phyloP scores from a whole-genome alignment of 2,888 invertebrate species.

The Xestia xanthographa region DNA sequence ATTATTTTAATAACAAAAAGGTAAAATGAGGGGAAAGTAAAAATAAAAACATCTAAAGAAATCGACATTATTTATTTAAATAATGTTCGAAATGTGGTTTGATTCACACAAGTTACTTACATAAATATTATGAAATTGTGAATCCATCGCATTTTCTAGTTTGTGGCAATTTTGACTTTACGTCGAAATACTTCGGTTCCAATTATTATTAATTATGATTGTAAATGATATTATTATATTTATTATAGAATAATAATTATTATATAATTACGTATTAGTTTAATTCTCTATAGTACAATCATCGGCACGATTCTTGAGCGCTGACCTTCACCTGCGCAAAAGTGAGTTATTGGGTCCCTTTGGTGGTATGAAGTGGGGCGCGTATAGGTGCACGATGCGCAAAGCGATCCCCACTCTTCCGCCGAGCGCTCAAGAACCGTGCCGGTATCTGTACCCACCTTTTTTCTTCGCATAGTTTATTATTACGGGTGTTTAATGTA shows the following conservation, averaged over 20 bases:
- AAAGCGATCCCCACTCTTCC: too few species aligned
- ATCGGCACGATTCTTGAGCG: too few species aligned
- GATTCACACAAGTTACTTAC: conserved; percentile 45
- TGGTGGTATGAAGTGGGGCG: too few species aligned
- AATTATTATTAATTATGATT: conserved; percentile 43
- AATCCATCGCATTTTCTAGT: conserved; percentile 23
- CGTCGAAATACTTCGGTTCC: conserved; percentile 43
- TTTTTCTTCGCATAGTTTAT: conserved; percentile 62
- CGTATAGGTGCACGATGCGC: too few species aligned
- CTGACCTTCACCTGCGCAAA: too few species aligned
- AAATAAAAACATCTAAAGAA: not conserved
- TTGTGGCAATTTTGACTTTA: conserved; percentile 54
- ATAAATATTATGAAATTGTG: not conserved
- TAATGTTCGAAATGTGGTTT: conserved; percentile 28
- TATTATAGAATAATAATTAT: conserved; percentile 61
- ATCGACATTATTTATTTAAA: not conserved
- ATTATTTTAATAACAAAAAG: not conserved
- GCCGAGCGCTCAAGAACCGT: too few species aligned
- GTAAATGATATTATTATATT: conserved; percentile 62
- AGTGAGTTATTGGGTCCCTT: too few species aligned
- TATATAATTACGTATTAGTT: conserved; percentile 48
- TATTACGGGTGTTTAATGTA: conserved; percentile 59
- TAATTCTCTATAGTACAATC: conserved; percentile 61
- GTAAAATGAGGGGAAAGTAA: not conserved
- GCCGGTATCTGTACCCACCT: too few species aligned